Conservation (phyloP, 2,888 invertebrate genomes). For the Acrocyrtus sp. region DNA sequence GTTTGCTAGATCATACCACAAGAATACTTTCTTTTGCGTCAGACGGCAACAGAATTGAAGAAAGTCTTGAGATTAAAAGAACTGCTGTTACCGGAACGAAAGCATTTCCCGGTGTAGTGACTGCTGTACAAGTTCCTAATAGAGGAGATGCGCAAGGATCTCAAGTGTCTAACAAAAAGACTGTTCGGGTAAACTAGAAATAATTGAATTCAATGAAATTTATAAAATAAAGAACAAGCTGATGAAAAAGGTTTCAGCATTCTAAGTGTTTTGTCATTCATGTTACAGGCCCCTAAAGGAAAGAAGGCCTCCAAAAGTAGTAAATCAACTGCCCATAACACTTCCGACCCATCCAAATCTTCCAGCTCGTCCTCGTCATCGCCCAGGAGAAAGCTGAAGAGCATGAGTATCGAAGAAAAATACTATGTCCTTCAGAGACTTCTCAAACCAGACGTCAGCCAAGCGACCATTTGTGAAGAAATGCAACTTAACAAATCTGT, state of each 20-base stretch:
- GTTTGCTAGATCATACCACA: conserved; percentile 40
- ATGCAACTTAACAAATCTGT: conserved; percentile 49
- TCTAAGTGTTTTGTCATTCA: background rate
- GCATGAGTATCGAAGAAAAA: conserved; percentile 49
- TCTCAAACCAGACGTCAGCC: conserved; percentile 44
- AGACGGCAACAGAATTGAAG: conserved; percentile 36
- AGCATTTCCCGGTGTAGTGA: conserved; percentile 20
- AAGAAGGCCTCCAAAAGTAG: conserved; percentile 31
- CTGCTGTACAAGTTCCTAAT: conserved; percentile 33
- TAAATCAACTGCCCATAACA: conserved; percentile 4
- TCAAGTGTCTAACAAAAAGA: conserved; percentile 36
- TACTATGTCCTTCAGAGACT: conserved; percentile 49
- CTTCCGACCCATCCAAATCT: conserved; percentile 33
- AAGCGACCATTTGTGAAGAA: conserved; percentile 49
- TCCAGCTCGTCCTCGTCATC: conserved; percentile 4
- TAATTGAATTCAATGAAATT: too few relatives aligned
- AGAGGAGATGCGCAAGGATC: conserved; percentile 13
- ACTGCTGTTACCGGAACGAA: conserved; percentile 25
- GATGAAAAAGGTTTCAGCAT: too few relatives aligned
- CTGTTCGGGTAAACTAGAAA: too few relatives aligned
- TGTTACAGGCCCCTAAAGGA: conserved; percentile 24
- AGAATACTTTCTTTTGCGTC: conserved; percentile 40
- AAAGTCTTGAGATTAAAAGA: conserved; percentile 40
- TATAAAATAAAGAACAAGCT: too few relatives aligned
- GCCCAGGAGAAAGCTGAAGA: conserved; percentile 44